Base-by-base conservation (phyloP, 2,113 vertebrate species). In the Zingel zingel region DNA sequence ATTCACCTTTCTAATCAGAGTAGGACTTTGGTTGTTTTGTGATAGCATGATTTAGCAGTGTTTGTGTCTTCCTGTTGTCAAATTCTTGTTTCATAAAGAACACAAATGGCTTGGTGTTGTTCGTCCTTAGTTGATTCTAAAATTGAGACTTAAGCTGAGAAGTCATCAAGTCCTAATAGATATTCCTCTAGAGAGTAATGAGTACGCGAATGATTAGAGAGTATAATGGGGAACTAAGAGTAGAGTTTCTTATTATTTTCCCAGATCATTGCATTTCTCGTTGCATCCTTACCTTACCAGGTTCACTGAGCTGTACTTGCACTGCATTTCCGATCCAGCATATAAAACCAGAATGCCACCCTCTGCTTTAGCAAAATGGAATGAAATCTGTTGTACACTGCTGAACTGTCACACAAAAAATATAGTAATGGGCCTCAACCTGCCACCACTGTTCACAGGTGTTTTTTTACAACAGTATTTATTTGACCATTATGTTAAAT, bases 401-500 rank as follows among this genome's bases (percentile, higher is more conserved):
- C 86, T 82, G 68, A 91, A 91, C 89, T 86, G 90, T 93, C 90
- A 88, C 66, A 68, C 86, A 83, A 85, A 95, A 92, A 91, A 91
- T 83, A 91, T 85, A 79, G 87, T 85, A 90, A 93, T 88, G 85
- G 87, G 74, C 79, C 86, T 89, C 83, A 84, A 86, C 88, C 89
- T 89, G 84, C 86, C 74, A 79, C 71, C 62, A 23, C 72, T 73
- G 83, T 81, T 89, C 89, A 94, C 81, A 91, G 89, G 91, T 94
- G 91, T 93, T 89, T 94, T 94, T 94, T 94, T 91, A 94, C 83
- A 86, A 86, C 90, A 74, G 84, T 94, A 94, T 95, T 95, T 94
- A 96, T 96, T 95, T 94, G 94, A 93, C 92, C 90, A 90, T 96
- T 95, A 95, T 95, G 93, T 94, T 94, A 94, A 95, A 94, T 94